A percentile compares a stretch with the other conserved stretches of the same genome.
Conservation (phyloP, 1,140 invertebrate species). For the Pseudomyrmex dendroicus region DNA sequence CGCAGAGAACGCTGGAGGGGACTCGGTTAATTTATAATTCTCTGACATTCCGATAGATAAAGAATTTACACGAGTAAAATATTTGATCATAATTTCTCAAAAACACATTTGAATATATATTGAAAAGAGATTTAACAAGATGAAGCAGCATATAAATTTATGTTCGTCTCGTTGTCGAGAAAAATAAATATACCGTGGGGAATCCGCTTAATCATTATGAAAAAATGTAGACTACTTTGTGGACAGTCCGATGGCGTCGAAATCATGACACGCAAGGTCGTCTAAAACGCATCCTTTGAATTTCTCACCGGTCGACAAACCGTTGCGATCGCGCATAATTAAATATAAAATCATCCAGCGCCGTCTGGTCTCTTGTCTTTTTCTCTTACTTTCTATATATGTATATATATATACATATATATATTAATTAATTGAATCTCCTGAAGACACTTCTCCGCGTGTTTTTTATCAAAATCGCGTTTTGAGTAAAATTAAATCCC, state of each 20-base stretch:
- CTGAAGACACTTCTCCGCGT: too few species aligned
- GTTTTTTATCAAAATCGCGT: too few species aligned
- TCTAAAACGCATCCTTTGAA: not conserved
- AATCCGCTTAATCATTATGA: too few species aligned
- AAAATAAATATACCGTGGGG: too few species aligned
- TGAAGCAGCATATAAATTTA: too few species aligned
- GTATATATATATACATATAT: not conserved
- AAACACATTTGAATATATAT: too few species aligned
- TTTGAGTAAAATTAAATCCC: too few species aligned
- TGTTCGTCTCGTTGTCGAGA: too few species aligned
- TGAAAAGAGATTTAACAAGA: too few species aligned
- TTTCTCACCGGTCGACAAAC: not conserved
- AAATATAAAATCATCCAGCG: not conserved
- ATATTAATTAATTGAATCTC: not conserved
- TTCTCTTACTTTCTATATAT: too few species aligned
- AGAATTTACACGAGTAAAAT: slow-evolving; percentile 23
- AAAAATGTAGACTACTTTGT: slow-evolving; percentile 21
- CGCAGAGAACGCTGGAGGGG: not conserved
- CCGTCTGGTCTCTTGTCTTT: too few species aligned
- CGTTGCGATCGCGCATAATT: not conserved
- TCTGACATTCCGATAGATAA: slow-evolving; percentile 34
- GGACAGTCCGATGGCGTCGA: slow-evolving; percentile 14
- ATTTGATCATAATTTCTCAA: not conserved
- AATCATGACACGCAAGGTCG: slow-evolving; percentile 27
- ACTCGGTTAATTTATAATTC: not conserved